phyloP scores from a whole-genome alignment of 2,113 vertebrate genomes.

The Sialia sialis region DNA sequence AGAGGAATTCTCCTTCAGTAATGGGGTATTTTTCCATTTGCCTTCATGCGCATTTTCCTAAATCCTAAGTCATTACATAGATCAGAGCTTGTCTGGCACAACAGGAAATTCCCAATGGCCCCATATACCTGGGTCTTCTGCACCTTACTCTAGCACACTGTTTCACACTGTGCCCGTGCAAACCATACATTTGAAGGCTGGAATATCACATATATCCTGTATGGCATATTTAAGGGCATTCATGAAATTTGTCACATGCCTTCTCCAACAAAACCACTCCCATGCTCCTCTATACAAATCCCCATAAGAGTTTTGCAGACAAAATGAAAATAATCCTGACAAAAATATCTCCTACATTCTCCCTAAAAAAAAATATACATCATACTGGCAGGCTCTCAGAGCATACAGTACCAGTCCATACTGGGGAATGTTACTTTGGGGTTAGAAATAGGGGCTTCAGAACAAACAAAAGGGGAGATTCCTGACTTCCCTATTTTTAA shows the following conservation, averaged over 20 bases:
- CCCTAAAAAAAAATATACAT: background rate
- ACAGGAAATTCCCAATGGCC: background rate
- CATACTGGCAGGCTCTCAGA: background rate
- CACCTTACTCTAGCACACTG: background rate
- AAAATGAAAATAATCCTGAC: background rate
- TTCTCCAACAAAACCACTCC: background rate
- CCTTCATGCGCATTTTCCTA: accelerated
- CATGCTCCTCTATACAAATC: background rate
- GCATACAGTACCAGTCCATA: background rate
- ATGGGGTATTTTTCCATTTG: background rate
- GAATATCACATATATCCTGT: background rate
- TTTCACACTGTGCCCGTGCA: background rate
- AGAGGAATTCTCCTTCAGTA: background rate
- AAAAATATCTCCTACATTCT: background rate
- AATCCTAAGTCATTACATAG: background rate
- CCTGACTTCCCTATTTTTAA: constrained; percentile 41
- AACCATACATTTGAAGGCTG: background rate
- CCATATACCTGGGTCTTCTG: background rate
- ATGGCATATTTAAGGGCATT: background rate
- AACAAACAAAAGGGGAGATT: constrained; percentile 28
- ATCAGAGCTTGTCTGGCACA: background rate
- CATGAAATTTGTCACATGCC: background rate
- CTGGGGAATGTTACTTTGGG: background rate
- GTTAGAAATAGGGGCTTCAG: background rate
- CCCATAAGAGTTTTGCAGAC: background rate